Percentiles rank a stretch among this genome's conserved stretches.
Evolutionary conservation across 2,888 invertebrate genomes (phyloP).

Genomic region (Epinotia demarniana): DNA sequence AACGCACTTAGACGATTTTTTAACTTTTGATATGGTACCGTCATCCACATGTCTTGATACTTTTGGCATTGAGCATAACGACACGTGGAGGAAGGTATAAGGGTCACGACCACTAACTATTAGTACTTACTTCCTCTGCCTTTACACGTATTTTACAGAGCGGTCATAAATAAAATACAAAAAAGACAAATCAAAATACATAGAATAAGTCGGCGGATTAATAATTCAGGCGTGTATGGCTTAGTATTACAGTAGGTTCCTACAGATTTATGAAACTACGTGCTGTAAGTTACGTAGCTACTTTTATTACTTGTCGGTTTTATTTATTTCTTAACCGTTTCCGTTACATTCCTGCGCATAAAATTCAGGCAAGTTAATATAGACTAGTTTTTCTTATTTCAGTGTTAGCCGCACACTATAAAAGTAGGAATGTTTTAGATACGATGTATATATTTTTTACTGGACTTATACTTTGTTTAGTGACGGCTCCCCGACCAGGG

Average conservation of each 20-base stretch:
- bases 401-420: background rate
- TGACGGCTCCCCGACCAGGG: background rate
- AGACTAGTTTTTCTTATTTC: background rate
- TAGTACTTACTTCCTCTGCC: too few relatives aligned
- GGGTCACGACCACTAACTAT: too few relatives aligned
- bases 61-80: too few relatives aligned
- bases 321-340: slow-evolving; percentile 13
- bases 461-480: slow-evolving; percentile 11
- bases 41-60: too few relatives aligned
- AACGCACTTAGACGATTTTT: too few relatives aligned
- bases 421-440: slow-evolving; percentile 6
- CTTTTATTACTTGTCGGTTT: slow-evolving; percentile 19
- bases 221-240: too few relatives aligned
- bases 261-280: background rate
- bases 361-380: background rate
- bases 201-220: too few relatives aligned
- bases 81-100: too few relatives aligned
- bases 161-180: too few relatives aligned
- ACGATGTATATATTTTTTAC: slow-evolving; percentile 8
- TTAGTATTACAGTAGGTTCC: background rate
- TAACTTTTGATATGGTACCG: too few relatives aligned
- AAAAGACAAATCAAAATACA: too few relatives aligned
- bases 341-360: background rate
- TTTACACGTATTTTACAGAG: too few relatives aligned
- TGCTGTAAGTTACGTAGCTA: background rate